phyloP scores from a whole-genome alignment of 2,113 vertebrate species.

The Neofelis nebulosa region DNA sequence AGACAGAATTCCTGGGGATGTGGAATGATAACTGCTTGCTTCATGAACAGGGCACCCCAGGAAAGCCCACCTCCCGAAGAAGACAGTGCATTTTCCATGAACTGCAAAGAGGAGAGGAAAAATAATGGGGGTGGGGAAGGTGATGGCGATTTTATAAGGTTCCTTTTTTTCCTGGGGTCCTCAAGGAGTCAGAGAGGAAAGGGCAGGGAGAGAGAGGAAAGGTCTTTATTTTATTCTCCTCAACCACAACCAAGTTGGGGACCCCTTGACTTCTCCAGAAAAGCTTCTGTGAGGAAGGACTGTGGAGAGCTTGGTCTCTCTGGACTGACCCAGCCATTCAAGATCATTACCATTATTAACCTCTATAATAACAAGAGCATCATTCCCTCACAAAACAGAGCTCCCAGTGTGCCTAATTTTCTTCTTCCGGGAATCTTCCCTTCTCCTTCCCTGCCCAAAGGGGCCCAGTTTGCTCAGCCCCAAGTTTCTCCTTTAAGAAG shows the following conservation, averaged over 20 bases:
- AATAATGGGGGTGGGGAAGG: not conserved
- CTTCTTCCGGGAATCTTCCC: not conserved
- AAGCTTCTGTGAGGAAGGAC: not conserved
- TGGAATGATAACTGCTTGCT: not conserved
- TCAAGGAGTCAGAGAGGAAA: not conserved
- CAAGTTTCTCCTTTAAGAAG: not conserved
- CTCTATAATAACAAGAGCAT: constrained; percentile 29
- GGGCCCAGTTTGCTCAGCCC: not conserved
- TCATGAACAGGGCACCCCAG: not conserved
- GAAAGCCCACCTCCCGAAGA: not conserved
- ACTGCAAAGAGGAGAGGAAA: not conserved
- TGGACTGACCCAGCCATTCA: not conserved
- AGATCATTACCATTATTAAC: constrained; percentile 43
- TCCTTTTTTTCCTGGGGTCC: not conserved
- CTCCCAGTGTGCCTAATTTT: not conserved
- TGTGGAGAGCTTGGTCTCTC: not conserved
- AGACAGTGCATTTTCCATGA: not conserved
- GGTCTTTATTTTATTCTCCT: constrained; percentile 36
- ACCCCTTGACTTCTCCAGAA: not conserved
- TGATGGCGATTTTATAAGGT: not conserved
- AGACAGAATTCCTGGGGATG: not conserved
- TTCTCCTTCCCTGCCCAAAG: not conserved
- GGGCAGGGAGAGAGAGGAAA: not conserved
- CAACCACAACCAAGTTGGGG: not conserved
- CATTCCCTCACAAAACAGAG: not conserved